Evolutionary conservation across 2,113 vertebrate species (phyloP).

Genomic region (Muntiacus muntjak): DNA sequence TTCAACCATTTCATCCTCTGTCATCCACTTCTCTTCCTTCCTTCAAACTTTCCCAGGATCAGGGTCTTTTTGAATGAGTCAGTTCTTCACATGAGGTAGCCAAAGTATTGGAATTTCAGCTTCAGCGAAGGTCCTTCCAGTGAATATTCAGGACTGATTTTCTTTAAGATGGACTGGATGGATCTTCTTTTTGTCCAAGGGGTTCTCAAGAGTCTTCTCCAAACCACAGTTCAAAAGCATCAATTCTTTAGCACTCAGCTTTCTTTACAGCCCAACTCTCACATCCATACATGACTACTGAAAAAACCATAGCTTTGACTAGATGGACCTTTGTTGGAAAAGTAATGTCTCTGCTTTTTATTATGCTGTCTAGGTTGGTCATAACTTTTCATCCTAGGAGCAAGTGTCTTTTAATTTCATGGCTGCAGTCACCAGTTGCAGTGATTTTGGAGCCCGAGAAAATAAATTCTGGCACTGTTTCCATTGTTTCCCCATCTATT

Average conservation of each 20-base stretch:
- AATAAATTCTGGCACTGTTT: background rate
- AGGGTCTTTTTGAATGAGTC: background rate
- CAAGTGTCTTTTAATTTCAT: background rate
- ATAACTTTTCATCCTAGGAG: background rate
- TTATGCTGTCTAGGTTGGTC: background rate
- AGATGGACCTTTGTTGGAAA: background rate
- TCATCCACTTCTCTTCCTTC: background rate
- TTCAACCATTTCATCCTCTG: background rate
- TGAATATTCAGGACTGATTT: background rate
- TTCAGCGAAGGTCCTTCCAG: background rate
- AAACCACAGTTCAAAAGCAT: background rate
- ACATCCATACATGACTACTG: background rate
- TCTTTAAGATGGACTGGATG: background rate
- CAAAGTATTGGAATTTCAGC: background rate
- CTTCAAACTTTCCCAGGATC: background rate
- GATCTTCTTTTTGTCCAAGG: background rate
- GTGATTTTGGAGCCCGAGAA: background rate
- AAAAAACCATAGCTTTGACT: background rate
- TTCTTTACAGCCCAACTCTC: background rate
- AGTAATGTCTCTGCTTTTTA: background rate
- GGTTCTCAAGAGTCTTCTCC: background rate
- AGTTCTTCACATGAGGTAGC: background rate
- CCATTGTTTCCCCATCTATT: background rate
- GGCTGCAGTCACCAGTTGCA: background rate
- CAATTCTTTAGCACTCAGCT: background rate